Evolutionary conservation across 2,888 invertebrate genomes (phyloP).

Genomic region (Uropetala carovei): DNA sequence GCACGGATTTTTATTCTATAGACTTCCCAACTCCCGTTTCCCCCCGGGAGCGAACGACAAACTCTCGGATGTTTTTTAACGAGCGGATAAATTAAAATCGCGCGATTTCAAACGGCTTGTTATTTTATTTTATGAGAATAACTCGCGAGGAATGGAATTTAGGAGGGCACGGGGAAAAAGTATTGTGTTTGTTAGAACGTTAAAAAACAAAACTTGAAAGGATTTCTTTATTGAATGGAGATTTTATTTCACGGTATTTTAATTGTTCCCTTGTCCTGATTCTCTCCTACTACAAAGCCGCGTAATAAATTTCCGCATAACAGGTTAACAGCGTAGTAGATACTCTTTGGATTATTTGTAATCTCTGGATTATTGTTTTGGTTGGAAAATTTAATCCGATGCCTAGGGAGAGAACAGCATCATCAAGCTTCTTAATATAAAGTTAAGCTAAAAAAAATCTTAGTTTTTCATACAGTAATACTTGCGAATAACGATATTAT

Average conservation of each 20-base stretch:
- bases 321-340: too few relatives aligned
- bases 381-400: too few relatives aligned
- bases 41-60: background rate
- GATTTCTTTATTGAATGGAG: background rate
- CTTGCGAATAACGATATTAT: too few relatives aligned
- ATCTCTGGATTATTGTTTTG: too few relatives aligned
- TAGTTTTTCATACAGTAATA: too few relatives aligned
- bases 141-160: background rate
- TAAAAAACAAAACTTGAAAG: background rate
- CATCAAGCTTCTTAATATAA: too few relatives aligned
- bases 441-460: too few relatives aligned
- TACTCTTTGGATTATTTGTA: too few relatives aligned
- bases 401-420: too few relatives aligned
- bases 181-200: background rate
- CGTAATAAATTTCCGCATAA: too few relatives aligned
- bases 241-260: background rate
- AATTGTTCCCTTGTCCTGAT: background rate
- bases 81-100: conserved; percentile 32
- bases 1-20: background rate
- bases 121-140: background rate
- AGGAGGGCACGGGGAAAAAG: background rate
- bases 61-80: background rate
- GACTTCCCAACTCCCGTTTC: background rate
- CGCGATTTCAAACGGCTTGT: background rate
- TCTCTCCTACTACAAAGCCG: background rate